Conservation (phyloP, 2,888 invertebrate species). For the Salticus scenicus region DNA sequence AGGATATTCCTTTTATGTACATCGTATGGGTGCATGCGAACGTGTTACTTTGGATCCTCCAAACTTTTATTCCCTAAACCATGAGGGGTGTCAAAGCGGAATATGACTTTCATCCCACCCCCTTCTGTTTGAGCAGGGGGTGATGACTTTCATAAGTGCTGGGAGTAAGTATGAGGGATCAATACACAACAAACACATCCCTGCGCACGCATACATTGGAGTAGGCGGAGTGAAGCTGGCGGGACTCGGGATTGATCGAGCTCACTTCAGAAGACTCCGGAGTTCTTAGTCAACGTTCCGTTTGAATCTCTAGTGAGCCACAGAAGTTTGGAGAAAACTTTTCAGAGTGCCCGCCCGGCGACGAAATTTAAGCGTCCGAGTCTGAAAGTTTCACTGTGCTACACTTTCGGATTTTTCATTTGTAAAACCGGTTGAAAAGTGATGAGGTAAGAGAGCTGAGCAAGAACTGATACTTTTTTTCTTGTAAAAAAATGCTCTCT, state of each 20-base stretch:
- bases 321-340: conserved; percentile 2
- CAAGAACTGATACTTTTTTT: background rate
- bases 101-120: conserved; percentile 54
- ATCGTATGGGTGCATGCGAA: background rate
- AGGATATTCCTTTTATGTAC: background rate
- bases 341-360: background rate
- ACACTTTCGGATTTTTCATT: background rate
- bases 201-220: conserved; percentile 61
- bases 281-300: background rate
- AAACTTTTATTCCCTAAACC: background rate
- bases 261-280: conserved; percentile 43
- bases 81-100: conserved; percentile 50
- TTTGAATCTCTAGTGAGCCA: background rate
- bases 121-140: conserved; percentile 39
- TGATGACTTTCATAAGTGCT: conserved; percentile 64
- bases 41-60: background rate
- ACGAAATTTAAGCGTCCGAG: conserved; percentile 6
- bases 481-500: background rate
- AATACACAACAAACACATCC: conserved; percentile 57
- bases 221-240: conserved; percentile 30
- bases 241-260: conserved; percentile 51
- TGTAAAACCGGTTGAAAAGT: background rate
- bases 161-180: conserved; percentile 60
- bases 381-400: background rate
- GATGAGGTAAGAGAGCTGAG: conserved; percentile 38